Evolutionary conservation across 2,888 invertebrate species (phyloP).

Genomic region (Apotomis turbidana): DNA sequence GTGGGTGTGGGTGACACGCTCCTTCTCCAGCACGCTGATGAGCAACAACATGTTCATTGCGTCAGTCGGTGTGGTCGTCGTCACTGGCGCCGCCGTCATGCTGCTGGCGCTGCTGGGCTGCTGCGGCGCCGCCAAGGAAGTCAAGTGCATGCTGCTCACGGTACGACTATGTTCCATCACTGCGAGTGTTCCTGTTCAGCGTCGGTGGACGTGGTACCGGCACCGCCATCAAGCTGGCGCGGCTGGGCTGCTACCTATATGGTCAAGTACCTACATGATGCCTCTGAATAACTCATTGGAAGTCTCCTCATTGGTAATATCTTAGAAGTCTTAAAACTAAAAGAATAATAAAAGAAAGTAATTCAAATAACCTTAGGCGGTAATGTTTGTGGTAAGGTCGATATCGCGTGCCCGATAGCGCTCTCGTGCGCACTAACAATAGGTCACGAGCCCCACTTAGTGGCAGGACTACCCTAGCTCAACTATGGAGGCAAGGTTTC

Average conservation of each 20-base stretch:
- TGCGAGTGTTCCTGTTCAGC: conserved; percentile 88
- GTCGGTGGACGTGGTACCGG: conserved; percentile 93
- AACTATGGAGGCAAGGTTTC: background rate
- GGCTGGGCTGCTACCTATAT: conserved; percentile 96
- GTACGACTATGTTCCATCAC: conserved; percentile 71
- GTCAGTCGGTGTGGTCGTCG: conserved; percentile 92
- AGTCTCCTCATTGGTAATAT: no score
- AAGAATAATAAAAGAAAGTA: background rate
- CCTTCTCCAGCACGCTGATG: conserved; percentile 92
- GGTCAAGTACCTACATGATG: conserved; percentile 95
- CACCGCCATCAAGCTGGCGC: conserved; percentile 91
- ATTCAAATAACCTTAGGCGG: conserved; percentile 1
- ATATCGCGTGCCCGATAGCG: conserved; percentile 33
- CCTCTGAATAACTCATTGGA: conserved; percentile 56
- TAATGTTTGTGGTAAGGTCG: conserved; percentile 17
- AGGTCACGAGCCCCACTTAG: background rate
- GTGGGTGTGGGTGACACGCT: conserved; percentile 93
- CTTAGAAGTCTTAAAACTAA: background rate
- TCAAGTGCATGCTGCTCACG: conserved; percentile 95
- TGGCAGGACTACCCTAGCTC: background rate
- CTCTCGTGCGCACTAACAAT: conserved; percentile 10
- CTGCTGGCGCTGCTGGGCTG: conserved; percentile 95
- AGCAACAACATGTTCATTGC: conserved; percentile 95
- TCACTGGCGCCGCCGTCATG: conserved; percentile 91
- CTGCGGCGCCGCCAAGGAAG: conserved; percentile 96